Evolutionary conservation across 2,113 vertebrate genomes (phyloP).

Genomic region (Nicator chloris): DNA sequence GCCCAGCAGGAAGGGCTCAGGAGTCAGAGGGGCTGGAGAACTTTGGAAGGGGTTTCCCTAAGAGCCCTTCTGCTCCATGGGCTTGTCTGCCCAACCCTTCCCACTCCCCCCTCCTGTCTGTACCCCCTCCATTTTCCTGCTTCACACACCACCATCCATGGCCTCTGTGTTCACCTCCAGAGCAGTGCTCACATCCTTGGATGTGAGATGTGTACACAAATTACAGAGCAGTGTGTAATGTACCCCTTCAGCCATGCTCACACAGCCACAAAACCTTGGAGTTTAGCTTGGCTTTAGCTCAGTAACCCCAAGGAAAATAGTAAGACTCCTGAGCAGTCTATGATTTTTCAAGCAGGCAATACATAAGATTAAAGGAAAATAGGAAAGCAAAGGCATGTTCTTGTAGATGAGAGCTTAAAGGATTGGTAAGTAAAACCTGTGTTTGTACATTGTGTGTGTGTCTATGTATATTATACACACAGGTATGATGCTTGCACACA

Average conservation of each 20-base stretch:
- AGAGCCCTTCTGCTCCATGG: neutral
- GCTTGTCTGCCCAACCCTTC: neutral
- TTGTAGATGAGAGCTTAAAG: neutral
- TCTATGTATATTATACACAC: neutral
- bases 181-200: neutral
- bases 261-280: neutral
- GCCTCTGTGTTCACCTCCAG: neutral
- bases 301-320: neutral
- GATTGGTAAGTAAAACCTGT: neutral
- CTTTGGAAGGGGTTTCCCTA: neutral
- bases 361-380: neutral
- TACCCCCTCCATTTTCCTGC: neutral
- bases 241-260: neutral
- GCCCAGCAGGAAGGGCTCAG: neutral
- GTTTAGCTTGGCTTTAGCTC: neutral
- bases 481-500: neutral
- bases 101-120: neutral
- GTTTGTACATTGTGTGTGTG: rapidly evolving
- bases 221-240: neutral
- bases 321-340: neutral
- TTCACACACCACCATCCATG: neutral
- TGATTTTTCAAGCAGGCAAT: neutral
- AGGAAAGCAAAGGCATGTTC: neutral
- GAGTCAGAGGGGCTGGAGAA: neutral
- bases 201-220: neutral